These are phyloP conservation scores for Autographa pulchrina DNA, from an alignment of 2,888 invertebrate genomes.

Conservation along the genomic window DNA sequence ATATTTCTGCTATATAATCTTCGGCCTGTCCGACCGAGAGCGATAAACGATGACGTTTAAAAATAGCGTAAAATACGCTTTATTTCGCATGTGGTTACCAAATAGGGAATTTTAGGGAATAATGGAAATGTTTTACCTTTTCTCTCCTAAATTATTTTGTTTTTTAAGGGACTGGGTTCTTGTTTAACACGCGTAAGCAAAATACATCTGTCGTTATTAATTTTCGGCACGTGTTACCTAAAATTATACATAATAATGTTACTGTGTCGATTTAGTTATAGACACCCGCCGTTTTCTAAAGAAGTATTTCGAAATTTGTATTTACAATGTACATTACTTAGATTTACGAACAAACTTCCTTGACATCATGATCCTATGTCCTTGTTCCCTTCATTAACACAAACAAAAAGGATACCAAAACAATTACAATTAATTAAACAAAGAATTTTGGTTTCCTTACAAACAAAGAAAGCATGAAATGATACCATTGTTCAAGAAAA, in stretches of 20 bases:
- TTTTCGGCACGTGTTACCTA: background rate
- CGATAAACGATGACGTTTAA: slow-evolving; percentile 51
- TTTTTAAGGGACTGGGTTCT: background rate
- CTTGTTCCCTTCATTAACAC: no score
- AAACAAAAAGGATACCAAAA: no score
- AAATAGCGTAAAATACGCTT: slow-evolving; percentile 23
- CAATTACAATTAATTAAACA: no score
- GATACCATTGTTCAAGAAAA: background rate
- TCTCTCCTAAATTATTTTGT: background rate
- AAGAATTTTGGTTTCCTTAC: background rate
- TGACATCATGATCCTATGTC: no score
- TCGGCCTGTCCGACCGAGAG: slow-evolving; percentile 65
- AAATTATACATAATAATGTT: background rate
- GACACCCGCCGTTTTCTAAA: no score
- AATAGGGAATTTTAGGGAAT: background rate
- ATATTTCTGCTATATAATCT: slow-evolving; percentile 79
- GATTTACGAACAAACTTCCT: no score
- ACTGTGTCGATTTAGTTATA: background rate
- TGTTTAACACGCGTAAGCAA: background rate
- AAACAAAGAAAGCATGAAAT: background rate
- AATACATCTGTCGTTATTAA: background rate
- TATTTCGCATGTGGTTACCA: slow-evolving; percentile 2
- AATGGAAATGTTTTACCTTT: background rate
- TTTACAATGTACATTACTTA: no score
- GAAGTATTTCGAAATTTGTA: no score